Evolutionary conservation across 2,113 vertebrate species (phyloP).

Genomic region (Phylloscopus trochiloides): DNA sequence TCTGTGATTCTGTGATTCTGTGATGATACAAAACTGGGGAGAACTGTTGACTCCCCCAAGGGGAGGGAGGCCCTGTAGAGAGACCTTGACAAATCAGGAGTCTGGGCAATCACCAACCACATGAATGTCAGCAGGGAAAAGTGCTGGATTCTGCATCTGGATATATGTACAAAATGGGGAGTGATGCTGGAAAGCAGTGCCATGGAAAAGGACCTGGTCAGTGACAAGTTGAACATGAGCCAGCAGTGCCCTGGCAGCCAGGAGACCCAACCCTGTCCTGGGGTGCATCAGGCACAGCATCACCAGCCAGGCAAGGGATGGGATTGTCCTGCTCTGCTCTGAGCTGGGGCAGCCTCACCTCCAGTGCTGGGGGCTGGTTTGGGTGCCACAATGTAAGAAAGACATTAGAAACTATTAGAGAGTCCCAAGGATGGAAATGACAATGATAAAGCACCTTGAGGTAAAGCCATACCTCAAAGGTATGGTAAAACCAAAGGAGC

Average conservation of each 20-base stretch:
- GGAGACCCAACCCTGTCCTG: not conserved
- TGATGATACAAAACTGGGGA: not conserved
- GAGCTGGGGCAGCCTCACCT: not conserved
- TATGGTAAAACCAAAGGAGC: not conserved
- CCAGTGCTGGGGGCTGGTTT: accelerated
- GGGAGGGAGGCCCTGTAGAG: not conserved
- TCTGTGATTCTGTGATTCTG: too few relatives aligned
- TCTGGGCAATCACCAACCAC: not conserved
- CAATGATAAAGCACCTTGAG: not conserved
- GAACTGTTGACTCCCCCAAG: not conserved
- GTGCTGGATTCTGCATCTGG: not conserved
- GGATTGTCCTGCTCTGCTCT: not conserved
- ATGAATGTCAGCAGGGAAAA: not conserved
- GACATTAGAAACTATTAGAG: not conserved
- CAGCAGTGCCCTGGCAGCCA: not conserved
- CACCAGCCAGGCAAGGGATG: not conserved
- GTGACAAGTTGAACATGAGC: not conserved
- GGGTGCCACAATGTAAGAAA: not conserved
- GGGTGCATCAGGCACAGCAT: not conserved
- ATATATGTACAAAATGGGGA: not conserved
- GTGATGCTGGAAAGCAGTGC: not conserved
- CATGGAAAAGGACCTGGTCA: not conserved
- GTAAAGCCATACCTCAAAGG: not conserved
- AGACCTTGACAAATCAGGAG: not conserved
- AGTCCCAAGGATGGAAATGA: not conserved